A percentile compares a stretch with the other conserved stretches of the same genome.
These are phyloP conservation scores for Sciurus carolinensis DNA, from an alignment of 2,797 vertebrate genomes.

Conservation along the genomic window DNA sequence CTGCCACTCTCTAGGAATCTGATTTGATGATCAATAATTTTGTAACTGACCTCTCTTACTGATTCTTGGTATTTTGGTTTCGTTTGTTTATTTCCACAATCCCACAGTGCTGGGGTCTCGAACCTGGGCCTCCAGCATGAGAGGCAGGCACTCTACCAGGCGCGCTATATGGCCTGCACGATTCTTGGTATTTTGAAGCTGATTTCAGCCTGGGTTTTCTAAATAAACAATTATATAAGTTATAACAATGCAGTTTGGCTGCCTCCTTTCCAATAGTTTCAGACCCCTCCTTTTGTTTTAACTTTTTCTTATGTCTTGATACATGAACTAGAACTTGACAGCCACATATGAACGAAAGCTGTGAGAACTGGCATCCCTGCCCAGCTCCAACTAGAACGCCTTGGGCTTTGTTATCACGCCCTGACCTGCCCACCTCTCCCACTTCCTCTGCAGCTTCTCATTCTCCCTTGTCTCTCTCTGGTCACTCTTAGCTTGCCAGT, in stretches of 20 bases:
- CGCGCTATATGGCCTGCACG: neutral
- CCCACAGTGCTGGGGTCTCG: no score
- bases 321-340: neutral
- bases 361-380: neutral
- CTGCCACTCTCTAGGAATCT: neutral
- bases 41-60: neutral
- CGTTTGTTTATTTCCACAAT: no score
- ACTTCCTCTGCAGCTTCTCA: neutral
- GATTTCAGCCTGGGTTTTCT: neutral
- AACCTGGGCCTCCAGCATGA: no score
- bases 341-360: neutral
- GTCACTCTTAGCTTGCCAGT: neutral
- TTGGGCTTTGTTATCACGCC: neutral
- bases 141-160: no score
- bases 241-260: neutral
- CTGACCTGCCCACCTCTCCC: no score
- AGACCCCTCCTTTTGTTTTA: no score
- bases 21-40: neutral
- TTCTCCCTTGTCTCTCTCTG: neutral
- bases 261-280: neutral
- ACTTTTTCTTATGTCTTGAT: neutral
- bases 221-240: neutral
- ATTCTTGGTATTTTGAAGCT: neutral
- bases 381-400: neutral
- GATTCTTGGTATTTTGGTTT: neutral